A percentile compares a stretch with the other conserved stretches of the same genome.
phyloP scores from a whole-genome alignment of 2,888 invertebrate species.

The Autographa pulchrina region DNA sequence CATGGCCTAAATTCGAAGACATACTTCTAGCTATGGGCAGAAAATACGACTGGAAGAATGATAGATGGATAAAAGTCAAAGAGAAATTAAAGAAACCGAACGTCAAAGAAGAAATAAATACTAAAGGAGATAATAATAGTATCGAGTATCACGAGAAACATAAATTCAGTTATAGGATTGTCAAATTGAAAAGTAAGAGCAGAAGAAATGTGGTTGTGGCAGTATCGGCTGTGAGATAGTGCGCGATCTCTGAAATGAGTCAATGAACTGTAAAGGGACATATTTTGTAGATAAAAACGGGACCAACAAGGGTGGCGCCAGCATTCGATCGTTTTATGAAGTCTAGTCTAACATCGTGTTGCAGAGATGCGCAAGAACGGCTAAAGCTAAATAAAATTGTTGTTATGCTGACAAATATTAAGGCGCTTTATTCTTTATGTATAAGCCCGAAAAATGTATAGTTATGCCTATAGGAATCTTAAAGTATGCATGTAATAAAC shows the following conservation, averaged over 20 bases:
- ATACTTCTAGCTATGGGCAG: conserved; percentile 80
- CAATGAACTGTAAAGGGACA: conserved; percentile 58
- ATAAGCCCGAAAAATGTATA: conserved; percentile 45
- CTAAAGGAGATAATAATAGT: conserved; percentile 61
- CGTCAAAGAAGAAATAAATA: conserved; percentile 40
- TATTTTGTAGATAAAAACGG: conserved; percentile 76
- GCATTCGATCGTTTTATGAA: conserved; percentile 58
- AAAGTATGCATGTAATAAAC: conserved; percentile 53
- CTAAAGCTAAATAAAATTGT: conserved; percentile 40
- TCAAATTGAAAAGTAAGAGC: conserved; percentile 82
- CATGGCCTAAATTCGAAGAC: conserved; percentile 85
- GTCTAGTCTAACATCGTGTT: conserved; percentile 51
- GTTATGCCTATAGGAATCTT: conserved; percentile 43
- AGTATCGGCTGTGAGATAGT: conserved; percentile 85
- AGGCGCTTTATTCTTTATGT: conserved; percentile 52
- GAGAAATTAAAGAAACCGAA: conserved; percentile 67
- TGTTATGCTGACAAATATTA: conserved; percentile 40
- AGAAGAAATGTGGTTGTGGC: conserved; percentile 85
- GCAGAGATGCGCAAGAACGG: conserved; percentile 56
- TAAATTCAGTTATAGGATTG: conserved; percentile 83
- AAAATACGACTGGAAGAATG: conserved; percentile 86
- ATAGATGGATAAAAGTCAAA: conserved; percentile 85
- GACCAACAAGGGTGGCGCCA: conserved; percentile 79
- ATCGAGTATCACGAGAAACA: conserved; percentile 77
- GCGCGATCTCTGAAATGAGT: conserved; percentile 41